Percentiles rank a stretch among this genome's conserved stretches.
Conservation (phyloP, 1,140 invertebrate genomes). For the Cherax quadricarinatus region DNA sequence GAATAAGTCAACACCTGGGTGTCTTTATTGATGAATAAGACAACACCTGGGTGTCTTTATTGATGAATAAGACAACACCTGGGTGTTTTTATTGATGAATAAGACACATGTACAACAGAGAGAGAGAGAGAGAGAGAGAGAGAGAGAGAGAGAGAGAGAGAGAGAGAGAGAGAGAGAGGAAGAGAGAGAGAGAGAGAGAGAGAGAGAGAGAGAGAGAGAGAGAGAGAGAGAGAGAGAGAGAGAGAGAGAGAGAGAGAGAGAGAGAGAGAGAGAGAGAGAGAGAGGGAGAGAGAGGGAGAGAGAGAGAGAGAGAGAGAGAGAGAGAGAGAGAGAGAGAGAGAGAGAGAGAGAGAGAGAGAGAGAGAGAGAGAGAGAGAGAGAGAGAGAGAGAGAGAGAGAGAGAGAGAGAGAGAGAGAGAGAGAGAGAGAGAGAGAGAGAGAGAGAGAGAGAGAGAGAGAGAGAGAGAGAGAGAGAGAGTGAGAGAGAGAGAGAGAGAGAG, state of each 20-base stretch:
- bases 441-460: constrained; percentile 12
- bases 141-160: background rate
- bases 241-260: constrained; percentile 21
- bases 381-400: constrained; percentile 22
- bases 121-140: constrained; percentile 14
- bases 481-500: constrained; percentile 26
- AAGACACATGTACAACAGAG: too few species aligned
- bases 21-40: too few species aligned
- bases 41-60: too few species aligned
- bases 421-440: constrained; percentile 7
- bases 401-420: constrained; percentile 21
- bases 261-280: constrained; percentile 11
- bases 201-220: constrained; percentile 21
- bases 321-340: constrained; percentile 11
- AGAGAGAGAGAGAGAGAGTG: background rate
- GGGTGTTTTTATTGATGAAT: too few species aligned
- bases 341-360: constrained; percentile 15
- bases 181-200: constrained; percentile 10
- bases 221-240: constrained; percentile 21
- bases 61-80: too few species aligned
- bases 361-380: background rate
- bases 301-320: background rate
- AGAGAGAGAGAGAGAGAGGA: background rate
- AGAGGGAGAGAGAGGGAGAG: background rate
- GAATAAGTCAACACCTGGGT: too few species aligned